Conservation (phyloP, 2,888 invertebrate genomes). For the Trissoscelio sp. region DNA sequence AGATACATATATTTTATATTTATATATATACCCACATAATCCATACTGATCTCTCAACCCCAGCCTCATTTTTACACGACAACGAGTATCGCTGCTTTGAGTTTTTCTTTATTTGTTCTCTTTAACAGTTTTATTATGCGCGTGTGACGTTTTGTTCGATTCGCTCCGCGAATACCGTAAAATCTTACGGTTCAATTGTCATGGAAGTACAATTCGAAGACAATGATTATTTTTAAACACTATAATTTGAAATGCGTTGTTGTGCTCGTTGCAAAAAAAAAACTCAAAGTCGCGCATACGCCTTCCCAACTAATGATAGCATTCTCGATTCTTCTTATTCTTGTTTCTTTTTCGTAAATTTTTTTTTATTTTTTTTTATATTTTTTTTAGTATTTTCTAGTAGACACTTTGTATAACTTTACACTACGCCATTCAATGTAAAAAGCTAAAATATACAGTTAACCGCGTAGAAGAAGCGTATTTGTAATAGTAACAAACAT, state of each 20-base stretch:
- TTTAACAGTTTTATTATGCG: slow-evolving; percentile 18
- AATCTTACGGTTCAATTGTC: slow-evolving; percentile 47
- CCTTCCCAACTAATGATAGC: slow-evolving; percentile 39
- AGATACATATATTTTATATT: slow-evolving; percentile 57
- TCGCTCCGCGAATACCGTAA: slow-evolving; percentile 45
- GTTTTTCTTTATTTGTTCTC: slow-evolving; percentile 18
- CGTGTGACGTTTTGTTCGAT: slow-evolving; percentile 54
- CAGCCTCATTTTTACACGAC: slow-evolving; percentile 53
- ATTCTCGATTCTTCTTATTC: slow-evolving; percentile 11
- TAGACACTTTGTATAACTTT: slow-evolving; percentile 55
- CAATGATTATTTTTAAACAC: slow-evolving; percentile 20
- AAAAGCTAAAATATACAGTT: slow-evolving; percentile 68
- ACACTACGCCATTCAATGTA: slow-evolving; percentile 60
- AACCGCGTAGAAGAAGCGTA: slow-evolving; percentile 68
- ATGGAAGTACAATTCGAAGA: slow-evolving; percentile 57
- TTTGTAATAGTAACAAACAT: slow-evolving; percentile 80
- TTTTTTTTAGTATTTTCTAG: slow-evolving; percentile 52
- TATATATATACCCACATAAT: slow-evolving; percentile 27
- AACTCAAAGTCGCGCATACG: slow-evolving; percentile 39
- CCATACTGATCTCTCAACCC: slow-evolving; percentile 46
- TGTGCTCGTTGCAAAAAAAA: slow-evolving; percentile 15
- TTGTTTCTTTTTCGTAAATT: slow-evolving; percentile 16
- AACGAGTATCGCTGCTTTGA: slow-evolving; percentile 37
- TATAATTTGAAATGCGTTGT: slow-evolving; percentile 2
- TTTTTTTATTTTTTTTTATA: slow-evolving; percentile 3